Conservation (phyloP, 2,113 vertebrate genomes). For the Carassius auratus region DNA sequence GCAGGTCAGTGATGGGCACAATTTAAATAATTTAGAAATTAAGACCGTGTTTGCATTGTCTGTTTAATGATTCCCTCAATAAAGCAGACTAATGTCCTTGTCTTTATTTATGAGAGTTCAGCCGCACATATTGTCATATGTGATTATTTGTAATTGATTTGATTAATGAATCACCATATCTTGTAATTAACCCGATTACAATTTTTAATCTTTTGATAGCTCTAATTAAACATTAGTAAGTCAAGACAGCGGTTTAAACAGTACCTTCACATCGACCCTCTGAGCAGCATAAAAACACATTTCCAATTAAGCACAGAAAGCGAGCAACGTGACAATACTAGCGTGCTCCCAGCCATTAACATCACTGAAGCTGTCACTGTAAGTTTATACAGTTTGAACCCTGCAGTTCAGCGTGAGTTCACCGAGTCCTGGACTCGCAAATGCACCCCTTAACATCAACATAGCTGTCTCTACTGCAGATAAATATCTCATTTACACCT, state of each 20-base stretch:
- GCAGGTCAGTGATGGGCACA: not conserved
- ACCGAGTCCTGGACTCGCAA: not conserved
- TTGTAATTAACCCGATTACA: not conserved
- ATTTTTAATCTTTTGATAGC: not conserved
- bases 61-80: not conserved
- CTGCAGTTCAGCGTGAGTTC: not conserved
- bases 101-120: not conserved
- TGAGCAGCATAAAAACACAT: not conserved
- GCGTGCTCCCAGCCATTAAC: not conserved
- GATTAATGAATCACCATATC: not conserved
- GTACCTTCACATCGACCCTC: not conserved
- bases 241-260: not conserved
- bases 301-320: not conserved
- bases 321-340: not conserved
- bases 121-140: not conserved
- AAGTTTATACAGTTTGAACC: not conserved
- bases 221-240: slow-evolving; percentile 2
- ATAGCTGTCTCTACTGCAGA: slow-evolving; percentile 2
- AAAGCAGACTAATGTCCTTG: not conserved
- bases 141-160: not conserved
- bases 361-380: not conserved
- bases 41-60: not conserved
- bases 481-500: slow-evolving; percentile 18
- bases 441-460: not conserved
- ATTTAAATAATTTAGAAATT: not conserved